Evolutionary conservation across 1,140 invertebrate genomes (phyloP).

Genomic region (Drosophila pseudoobscura): DNA sequence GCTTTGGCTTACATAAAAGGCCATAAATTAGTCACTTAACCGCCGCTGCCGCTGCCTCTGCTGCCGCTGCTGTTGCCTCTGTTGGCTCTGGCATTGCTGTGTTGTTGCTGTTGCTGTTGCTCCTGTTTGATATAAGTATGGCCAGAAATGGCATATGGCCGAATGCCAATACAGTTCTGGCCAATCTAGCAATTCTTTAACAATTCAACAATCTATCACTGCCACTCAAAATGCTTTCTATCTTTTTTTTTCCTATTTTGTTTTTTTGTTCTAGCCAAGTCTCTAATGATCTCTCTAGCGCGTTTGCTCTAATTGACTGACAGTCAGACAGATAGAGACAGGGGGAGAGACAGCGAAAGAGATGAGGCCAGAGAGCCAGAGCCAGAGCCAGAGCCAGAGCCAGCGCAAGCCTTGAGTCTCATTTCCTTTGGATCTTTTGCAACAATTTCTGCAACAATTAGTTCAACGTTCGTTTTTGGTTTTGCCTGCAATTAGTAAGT

Average conservation of each 20-base stretch:
- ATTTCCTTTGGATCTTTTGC: conserved; percentile 32
- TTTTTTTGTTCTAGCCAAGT: conserved; percentile 1
- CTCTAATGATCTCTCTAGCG: conserved; percentile 52
- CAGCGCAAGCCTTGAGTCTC: too few relatives aligned
- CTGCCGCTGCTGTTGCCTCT: conserved; percentile 6
- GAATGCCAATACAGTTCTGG: conserved; percentile 57
- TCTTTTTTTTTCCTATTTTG: conserved; percentile 13
- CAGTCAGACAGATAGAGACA: conserved; percentile 10
- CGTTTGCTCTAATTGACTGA: conserved; percentile 53
- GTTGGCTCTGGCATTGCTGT: conserved; percentile 32
- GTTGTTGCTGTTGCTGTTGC: conserved; percentile 17
- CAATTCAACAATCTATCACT: conserved; percentile 60
- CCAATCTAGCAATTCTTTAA: conserved; percentile 55
- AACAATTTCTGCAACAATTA: conserved; percentile 48
- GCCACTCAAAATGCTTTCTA: conserved; percentile 64
- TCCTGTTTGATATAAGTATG: conserved; percentile 69
- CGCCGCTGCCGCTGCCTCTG: conserved; percentile 46
- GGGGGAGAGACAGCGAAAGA: conserved; percentile 18
- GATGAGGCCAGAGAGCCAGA: too few relatives aligned
- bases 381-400: too few relatives aligned
- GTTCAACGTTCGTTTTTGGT: conserved; percentile 44
- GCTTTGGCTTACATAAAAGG: conserved; percentile 74
- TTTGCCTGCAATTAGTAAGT: conserved; percentile 41
- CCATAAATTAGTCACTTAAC: conserved; percentile 81
- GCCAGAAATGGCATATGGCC: conserved; percentile 69